Base-by-base conservation (phyloP, 2,113 vertebrate genomes). In the Cyprinus carpio region DNA sequence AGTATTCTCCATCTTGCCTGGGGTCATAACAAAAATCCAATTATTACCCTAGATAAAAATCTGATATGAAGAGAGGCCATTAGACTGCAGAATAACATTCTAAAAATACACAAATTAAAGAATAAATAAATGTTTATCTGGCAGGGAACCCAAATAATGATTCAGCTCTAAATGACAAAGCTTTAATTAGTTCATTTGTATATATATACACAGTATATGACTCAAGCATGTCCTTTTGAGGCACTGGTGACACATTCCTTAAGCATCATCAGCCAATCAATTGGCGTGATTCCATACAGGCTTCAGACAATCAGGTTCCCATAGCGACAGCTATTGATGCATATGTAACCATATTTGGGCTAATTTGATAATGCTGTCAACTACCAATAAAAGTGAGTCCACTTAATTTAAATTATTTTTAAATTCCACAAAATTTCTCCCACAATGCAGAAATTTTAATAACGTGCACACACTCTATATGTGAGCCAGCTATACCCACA, bases 1-100 rank as follows among this genome's bases (percentile, higher is more conserved):
- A 29, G 4, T 16, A 29, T 27, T 27, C 7, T 51, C 43, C 3
- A 18, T 51, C 13, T 31, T 18, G 74, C 46, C 46, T 16, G 6
- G 3, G 46, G 60, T 85, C 60, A 56, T 58, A 58, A 77, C 58
- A 81, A 54, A 62, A 64, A 80, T 80, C 23, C 27, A 80, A 85
- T 74, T 7, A 58, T 15, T 81, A 46, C 56, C 51, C 76, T 18
- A 25, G 23, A 25, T 75, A 15, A n/a, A 27, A 1, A n/a, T 40
- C 64, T 25, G 31, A 72, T 40, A 83, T 27, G 2, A 71, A 74
- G 51, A 31, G 12, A 69, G 18, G 8, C 3, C 7, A 69, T 37
- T 37, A 37, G 65, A 69, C 31, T 4, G 16, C 31, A 69, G 18
- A 69, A 43, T 43, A 69, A 69, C 29, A 64, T 13, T 64, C n/a